phyloP scores from a whole-genome alignment of 2,888 invertebrate species.

The Dermolepida albohirtum region DNA sequence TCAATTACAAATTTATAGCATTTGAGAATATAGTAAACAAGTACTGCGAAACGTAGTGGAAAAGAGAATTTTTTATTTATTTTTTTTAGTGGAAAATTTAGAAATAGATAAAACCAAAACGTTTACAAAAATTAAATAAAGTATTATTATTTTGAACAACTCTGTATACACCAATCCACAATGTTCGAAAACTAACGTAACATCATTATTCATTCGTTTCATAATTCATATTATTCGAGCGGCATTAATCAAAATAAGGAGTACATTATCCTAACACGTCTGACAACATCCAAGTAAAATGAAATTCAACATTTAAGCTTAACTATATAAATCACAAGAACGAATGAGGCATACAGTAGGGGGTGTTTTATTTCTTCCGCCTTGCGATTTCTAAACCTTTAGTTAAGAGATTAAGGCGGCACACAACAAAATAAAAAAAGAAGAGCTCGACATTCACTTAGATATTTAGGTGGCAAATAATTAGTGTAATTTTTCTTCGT shows the following conservation, averaged over 20 bases:
- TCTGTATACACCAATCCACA: too few relatives aligned
- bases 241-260: conserved; percentile 14
- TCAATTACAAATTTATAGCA: too few relatives aligned
- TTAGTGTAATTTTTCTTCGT: conserved; percentile 34
- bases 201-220: neutral
- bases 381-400: conserved; percentile 3
- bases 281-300: conserved; percentile 2
- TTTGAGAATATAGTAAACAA: too few relatives aligned
- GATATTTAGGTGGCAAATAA: conserved; percentile 12
- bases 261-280: neutral
- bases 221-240: neutral
- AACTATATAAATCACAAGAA: conserved; percentile 4
- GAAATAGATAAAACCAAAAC: too few relatives aligned
- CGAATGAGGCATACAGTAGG: neutral
- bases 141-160: too few relatives aligned
- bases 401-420: neutral
- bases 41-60: too few relatives aligned
- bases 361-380: conserved; percentile 3
- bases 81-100: too few relatives aligned
- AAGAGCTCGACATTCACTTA: neutral
- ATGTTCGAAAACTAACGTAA: neutral
- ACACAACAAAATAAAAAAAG: neutral
- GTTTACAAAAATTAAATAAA: too few relatives aligned
- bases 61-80: too few relatives aligned
- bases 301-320: neutral